Evolutionary conservation across 2,113 vertebrate genomes (phyloP).

Genomic region (Lycocorax pyrrhopterus): DNA sequence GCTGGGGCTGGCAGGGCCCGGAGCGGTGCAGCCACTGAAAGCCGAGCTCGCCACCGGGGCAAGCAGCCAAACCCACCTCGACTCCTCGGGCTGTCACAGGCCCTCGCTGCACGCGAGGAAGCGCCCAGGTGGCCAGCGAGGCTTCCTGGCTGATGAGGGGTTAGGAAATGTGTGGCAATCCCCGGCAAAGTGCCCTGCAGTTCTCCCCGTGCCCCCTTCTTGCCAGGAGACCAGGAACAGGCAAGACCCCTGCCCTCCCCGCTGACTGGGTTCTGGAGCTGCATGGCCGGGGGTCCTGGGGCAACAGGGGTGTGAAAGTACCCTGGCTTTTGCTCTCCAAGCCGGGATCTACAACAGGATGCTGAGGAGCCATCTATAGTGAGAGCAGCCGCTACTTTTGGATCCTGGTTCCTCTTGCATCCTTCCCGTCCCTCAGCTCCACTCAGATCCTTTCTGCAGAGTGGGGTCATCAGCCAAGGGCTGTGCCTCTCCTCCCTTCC

Average conservation of each 20-base stretch:
- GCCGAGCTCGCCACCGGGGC: constrained; percentile 33
- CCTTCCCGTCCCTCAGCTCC: fast-evolving
- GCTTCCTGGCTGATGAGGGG: background rate
- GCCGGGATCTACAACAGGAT: background rate
- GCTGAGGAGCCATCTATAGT: background rate
- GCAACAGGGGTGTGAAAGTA: background rate
- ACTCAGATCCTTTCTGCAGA: background rate
- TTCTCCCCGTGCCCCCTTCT: background rate
- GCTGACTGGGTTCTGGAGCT: background rate
- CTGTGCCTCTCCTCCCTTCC: background rate
- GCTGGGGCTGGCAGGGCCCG: constrained; percentile 54
- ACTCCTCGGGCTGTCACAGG: background rate
- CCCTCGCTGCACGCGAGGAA: constrained; percentile 5
- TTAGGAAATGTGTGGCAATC: background rate
- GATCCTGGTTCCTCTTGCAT: background rate
- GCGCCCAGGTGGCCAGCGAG: constrained; percentile 9
- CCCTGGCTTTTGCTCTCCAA: background rate
- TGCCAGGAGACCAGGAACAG: background rate
- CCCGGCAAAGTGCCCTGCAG: background rate
- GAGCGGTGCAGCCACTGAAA: constrained; percentile 47
- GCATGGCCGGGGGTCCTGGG: fast-evolving
- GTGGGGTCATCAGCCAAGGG: fast-evolving
- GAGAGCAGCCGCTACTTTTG: fast-evolving
- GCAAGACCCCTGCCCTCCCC: fast-evolving
- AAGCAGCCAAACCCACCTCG: constrained; percentile 33